phyloP scores from a whole-genome alignment of 1,140 invertebrate species.

The Wasmannia auropunctata region DNA sequence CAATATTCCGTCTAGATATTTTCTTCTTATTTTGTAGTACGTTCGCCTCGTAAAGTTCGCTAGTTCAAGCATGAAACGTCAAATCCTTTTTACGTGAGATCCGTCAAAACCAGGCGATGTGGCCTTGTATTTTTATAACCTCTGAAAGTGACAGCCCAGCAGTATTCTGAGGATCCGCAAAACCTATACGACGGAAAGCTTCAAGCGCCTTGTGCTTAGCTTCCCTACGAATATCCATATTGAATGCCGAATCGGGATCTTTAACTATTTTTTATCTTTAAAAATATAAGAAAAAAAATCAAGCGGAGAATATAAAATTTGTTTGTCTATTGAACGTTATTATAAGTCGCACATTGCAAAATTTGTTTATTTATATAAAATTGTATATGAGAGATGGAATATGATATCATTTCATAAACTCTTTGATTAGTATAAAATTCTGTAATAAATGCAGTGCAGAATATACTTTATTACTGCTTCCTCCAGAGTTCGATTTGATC shows the following conservation, averaged over 20 bases:
- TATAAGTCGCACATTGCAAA: neutral
- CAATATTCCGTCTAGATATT: slow-evolving; percentile 10
- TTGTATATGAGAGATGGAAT: neutral
- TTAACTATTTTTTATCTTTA: neutral
- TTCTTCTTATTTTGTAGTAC: slow-evolving; percentile 35
- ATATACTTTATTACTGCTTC: neutral
- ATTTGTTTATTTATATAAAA: neutral
- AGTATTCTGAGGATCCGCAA: neutral
- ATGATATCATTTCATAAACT: neutral
- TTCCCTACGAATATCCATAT: neutral
- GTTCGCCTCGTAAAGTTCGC: slow-evolving; percentile 38
- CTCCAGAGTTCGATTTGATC: neutral
- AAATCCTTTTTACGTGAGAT: slow-evolving; percentile 51
- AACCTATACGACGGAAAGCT: slow-evolving; percentile 7
- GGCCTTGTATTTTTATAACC: slow-evolving; percentile 57
- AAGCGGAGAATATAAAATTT: neutral
- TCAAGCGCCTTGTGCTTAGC: neutral
- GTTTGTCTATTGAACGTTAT: neutral
- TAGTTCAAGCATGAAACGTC: slow-evolving; percentile 36
- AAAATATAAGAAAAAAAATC: neutral
- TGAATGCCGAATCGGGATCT: neutral
- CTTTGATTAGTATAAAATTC: neutral
- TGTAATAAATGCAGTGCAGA: neutral
- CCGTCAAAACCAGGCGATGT: slow-evolving; percentile 46
- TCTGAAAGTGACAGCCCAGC: slow-evolving; percentile 29